phyloP scores from a whole-genome alignment of 2,113 vertebrate species.

The Myiopsitta monachus region DNA sequence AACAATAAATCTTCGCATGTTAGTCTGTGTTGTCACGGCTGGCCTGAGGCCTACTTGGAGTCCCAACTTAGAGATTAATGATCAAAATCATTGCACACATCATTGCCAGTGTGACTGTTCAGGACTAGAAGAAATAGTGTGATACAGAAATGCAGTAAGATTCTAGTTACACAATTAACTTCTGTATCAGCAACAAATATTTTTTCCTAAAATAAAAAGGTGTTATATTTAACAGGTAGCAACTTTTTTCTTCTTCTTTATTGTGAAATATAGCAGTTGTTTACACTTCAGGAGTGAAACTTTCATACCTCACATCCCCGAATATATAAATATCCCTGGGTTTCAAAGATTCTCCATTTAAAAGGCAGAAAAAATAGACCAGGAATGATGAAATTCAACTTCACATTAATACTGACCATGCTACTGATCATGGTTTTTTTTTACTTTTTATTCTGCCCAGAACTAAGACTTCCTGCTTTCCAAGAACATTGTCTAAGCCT shows the following conservation, averaged over 20 bases:
- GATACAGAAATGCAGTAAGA: neutral
- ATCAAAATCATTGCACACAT: rapidly evolving
- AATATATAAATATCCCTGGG: neutral
- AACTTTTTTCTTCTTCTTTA: neutral
- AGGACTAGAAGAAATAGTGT: neutral
- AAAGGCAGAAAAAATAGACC: neutral
- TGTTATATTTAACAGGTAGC: neutral
- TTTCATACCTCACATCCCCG: neutral
- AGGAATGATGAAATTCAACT: neutral
- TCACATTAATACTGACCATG: neutral
- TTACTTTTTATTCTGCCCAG: neutral
- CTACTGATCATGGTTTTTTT: neutral
- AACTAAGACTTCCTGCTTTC: neutral
- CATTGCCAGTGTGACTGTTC: neutral
- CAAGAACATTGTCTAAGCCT: neutral
- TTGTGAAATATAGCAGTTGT: neutral
- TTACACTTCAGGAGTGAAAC: neutral
- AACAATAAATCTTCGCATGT: neutral
- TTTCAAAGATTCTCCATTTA: neutral
- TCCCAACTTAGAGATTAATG: neutral
- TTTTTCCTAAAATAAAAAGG: neutral
- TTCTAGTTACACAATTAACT: neutral
- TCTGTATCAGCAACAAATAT: neutral
- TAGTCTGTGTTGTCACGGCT: neutral
- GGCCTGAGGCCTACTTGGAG: neutral